Base-by-base conservation (phyloP, 2,797 vertebrate species). In the Choloepus didactylus region DNA sequence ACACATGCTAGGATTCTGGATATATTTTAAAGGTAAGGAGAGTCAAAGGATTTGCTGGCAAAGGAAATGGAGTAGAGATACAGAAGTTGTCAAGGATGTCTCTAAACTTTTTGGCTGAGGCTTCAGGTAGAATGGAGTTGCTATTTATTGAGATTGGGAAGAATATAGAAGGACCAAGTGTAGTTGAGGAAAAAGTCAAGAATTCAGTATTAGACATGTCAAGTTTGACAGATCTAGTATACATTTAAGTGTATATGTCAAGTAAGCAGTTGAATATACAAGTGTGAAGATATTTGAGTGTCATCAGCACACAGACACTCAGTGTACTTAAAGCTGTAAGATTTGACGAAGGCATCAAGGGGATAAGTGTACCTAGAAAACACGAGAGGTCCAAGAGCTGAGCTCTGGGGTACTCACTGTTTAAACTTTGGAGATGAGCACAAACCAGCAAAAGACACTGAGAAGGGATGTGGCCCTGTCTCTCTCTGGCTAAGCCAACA, bases 21-120 rank as follows among this genome's bases (percentile, higher is more conserved):
- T 73, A 73, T 64, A 77, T 14, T 92, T 41, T 81, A 90, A 72
- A 91, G 85, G 41, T 70, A 73, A 72, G 18, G 25, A 91, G 12
- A 87, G 19, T n/a, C 31, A 93, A 80, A 93, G 60, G 44, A 90
- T 79, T 31, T 96, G 44, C 76, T 93, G 49, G 81, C 29, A 81
- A 64, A 51, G 23, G 59, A 91, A 89, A 56, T 35, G 51, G 4
- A 11, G 29, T 54, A 9, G 59, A 44, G 76, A 73, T 41, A 92
- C 46, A 91, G 29, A 70, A 70, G 15, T 62, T 7, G 11, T 87
- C 41, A 89, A 75, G 19, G 54, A 89, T 69, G 23, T 90, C 86
- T 46, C 64, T 27, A 93, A 51, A 81, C 66, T 72, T 95, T 62
- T 35, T 87, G 85, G 51, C 49, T 38, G 90, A 91, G 69, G 31